Base-by-base conservation (phyloP, 2,888 invertebrate species). In the Tyria jacobaeae region DNA sequence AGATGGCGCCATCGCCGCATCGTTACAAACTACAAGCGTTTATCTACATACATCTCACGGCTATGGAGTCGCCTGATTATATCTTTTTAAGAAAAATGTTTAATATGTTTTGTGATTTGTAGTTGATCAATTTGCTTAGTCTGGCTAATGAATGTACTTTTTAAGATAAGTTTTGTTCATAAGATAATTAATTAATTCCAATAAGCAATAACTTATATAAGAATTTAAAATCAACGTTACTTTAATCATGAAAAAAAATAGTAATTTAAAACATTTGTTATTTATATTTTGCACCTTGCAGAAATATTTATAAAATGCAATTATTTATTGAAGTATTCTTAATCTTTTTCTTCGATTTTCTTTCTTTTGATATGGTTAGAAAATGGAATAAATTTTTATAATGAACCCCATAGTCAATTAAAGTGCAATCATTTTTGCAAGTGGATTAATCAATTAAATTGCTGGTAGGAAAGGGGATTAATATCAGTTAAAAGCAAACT, bases 11-110 rank as follows among this genome's bases (percentile, higher is more conserved):
- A 79, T 60, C 71, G 70, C 68, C 76, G 62, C 64, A 75, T 78
- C 85, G 77, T 84, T 83, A 85, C 84, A 81, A 79, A 73, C 75
- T 68, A 69, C 75, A 56, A 55, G 39, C 52, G 48, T 59, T 83
- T 89, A 88, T 89, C 89, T 86, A 59, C 79, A 86, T 86, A 59
- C 79, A 86, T 87, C 84, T 78, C 60, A 48, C 62, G 73, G 47
- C 70, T 59, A 64, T 84, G 71, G 89, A 89, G 88, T 74, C 69
- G 84, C 57, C 27, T 12, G 56, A 48, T 56, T 55, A 47, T 39
- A 57, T 66, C 62, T 65, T 68, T 60, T 41, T 7, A 53, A 35
- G 21, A 59, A 63, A 48, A 61, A 56, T 53, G n/a, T 63, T 66
- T 15, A 59, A 37, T 52, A 60, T 52, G 27, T 12, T 41, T 35